phyloP scores from a whole-genome alignment of 2,888 invertebrate species.

The Opisthograptis luteolata region DNA sequence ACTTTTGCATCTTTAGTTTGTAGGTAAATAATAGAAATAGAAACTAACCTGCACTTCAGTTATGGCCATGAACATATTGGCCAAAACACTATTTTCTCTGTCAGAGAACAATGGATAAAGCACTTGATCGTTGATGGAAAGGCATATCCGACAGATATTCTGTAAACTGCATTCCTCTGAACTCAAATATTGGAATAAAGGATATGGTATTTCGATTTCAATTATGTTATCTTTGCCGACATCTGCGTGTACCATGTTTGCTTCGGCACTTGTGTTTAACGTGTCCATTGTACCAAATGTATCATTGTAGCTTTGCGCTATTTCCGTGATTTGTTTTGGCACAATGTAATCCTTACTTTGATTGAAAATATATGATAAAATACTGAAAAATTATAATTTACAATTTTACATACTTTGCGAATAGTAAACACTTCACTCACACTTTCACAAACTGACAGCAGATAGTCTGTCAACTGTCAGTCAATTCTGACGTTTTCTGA shows the following conservation, averaged over 20 bases:
- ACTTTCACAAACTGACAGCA: too few relatives aligned
- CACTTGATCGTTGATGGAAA: constrained; percentile 53
- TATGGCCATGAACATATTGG: constrained; percentile 63
- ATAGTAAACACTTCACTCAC: too few relatives aligned
- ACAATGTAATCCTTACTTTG: too few relatives aligned
- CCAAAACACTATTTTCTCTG: constrained; percentile 54
- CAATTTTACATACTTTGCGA: too few relatives aligned
- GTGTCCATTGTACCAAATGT: constrained; percentile 3
- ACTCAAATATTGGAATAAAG: constrained; percentile 48
- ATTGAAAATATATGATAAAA: too few relatives aligned
- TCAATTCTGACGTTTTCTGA: too few relatives aligned
- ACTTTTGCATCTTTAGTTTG: too few relatives aligned
- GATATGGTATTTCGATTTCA: constrained; percentile 53
- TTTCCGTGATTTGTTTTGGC: too few relatives aligned
- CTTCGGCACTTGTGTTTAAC: background rate
- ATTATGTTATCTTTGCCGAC: constrained; percentile 32
- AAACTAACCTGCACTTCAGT: constrained; percentile 63
- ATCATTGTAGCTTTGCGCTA: too few relatives aligned
- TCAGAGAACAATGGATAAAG: constrained; percentile 61
- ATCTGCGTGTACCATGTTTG: constrained; percentile 6
- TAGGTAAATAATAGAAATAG: too few relatives aligned
- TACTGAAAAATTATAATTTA: too few relatives aligned
- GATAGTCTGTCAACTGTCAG: too few relatives aligned
- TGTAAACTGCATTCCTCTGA: constrained; percentile 48
- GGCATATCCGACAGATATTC: constrained; percentile 77